Evolutionary conservation across 2,113 vertebrate genomes (phyloP).

Genomic region (Pelecanus crispus): DNA sequence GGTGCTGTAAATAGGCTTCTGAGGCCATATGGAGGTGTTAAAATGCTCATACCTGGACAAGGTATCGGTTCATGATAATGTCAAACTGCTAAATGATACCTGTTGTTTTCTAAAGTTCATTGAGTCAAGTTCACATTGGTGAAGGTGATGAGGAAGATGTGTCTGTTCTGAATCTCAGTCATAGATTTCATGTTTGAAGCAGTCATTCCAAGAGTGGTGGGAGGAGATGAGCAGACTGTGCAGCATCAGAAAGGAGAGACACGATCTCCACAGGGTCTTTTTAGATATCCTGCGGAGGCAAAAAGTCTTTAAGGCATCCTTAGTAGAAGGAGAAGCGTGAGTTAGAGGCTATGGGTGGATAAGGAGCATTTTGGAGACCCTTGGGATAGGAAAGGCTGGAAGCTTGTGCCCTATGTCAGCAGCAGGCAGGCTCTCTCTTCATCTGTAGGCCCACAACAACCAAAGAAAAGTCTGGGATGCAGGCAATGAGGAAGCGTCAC

Average conservation of each 20-base stretch:
- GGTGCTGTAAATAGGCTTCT: neutral
- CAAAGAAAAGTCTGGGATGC: neutral
- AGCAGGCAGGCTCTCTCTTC: neutral
- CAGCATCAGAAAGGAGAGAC: neutral
- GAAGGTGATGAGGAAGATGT: neutral
- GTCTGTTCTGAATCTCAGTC: neutral
- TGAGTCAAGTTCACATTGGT: neutral
- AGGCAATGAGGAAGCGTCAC: neutral
- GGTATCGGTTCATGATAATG: neutral
- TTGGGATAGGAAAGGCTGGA: neutral
- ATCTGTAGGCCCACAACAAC: neutral
- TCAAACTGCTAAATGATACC: neutral
- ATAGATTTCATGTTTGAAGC: neutral
- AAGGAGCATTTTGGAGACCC: neutral
- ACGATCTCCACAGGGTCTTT: neutral
- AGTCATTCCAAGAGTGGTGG: neutral
- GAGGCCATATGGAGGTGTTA: neutral
- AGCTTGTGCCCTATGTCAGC: neutral
- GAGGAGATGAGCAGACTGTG: neutral
- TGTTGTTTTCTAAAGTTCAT: neutral
- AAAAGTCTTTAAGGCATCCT: no score
- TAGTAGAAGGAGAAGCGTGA: neutral
- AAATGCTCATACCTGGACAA: neutral
- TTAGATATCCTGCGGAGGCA: neutral
- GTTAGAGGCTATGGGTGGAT: neutral